phyloP scores from a whole-genome alignment of 2,113 vertebrate genomes.

The Ictalurus furcatus region DNA sequence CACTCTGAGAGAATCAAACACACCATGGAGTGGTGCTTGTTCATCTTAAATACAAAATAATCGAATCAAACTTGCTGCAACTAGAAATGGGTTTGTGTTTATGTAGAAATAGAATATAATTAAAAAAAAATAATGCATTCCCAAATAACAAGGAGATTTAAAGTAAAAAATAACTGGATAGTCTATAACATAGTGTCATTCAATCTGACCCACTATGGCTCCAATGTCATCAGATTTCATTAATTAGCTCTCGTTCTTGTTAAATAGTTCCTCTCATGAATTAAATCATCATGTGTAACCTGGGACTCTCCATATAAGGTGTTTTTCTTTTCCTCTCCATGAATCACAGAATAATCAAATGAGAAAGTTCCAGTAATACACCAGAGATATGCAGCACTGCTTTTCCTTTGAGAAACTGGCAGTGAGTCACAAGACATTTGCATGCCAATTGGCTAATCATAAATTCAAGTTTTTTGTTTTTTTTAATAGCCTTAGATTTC shows the following conservation, averaged over 20 bases:
- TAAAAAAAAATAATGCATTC: not conserved
- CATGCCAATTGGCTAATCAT: constrained; percentile 43
- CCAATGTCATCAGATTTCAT: not conserved
- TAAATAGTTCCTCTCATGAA: constrained; percentile 3
- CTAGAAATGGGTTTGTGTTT: not conserved
- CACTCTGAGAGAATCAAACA: constrained; percentile 45
- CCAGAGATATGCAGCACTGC: constrained; percentile 60
- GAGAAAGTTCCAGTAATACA: constrained; percentile 63
- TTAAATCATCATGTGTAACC: not conserved
- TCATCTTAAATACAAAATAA: constrained; percentile 25
- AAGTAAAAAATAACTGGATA: not conserved
- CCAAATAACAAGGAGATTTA: not conserved
- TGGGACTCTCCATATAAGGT: not conserved
- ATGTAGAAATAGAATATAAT: not conserved
- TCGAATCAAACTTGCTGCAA: not conserved
- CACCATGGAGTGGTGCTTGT: constrained; percentile 25
- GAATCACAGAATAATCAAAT: constrained; percentile 72
- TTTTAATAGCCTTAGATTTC: constrained; percentile 21
- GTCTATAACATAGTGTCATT: not conserved
- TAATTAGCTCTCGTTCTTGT: constrained; percentile 12
- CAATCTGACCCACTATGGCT: not conserved
- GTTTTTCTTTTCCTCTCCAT: constrained; percentile 41
- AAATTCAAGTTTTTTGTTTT: not conserved
- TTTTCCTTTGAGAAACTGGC: constrained; percentile 52
- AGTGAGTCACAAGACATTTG: constrained; percentile 47